These are phyloP conservation scores for Sorex fumeus DNA, from an alignment of 2,113 vertebrate species.

Conservation along the genomic window DNA sequence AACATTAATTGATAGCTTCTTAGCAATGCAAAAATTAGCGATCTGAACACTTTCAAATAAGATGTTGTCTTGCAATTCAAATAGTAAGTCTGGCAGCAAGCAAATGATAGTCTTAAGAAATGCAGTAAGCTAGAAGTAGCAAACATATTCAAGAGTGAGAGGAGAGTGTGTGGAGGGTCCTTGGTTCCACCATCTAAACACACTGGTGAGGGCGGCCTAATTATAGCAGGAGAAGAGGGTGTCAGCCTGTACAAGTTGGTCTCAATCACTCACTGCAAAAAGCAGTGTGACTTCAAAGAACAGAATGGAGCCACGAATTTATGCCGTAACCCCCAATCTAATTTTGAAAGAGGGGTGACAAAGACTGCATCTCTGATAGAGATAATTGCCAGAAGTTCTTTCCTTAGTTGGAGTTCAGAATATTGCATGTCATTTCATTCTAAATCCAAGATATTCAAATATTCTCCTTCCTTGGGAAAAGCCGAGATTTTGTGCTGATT, in stretches of 20 bases:
- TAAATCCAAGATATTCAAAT: neutral
- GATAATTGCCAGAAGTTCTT: neutral
- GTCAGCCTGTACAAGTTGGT: neutral
- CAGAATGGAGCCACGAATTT: neutral
- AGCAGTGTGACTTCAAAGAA: neutral
- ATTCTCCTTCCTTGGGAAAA: slow-evolving; percentile 28
- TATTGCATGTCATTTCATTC: neutral
- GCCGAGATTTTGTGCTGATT: slow-evolving; percentile 43
- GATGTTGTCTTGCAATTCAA: neutral
- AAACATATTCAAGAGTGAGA: neutral
- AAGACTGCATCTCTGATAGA: neutral
- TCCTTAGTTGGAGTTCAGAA: neutral
- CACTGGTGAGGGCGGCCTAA: neutral
- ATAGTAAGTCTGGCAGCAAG: slow-evolving; percentile 18
- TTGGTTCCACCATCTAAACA: neutral
- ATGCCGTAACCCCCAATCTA: slow-evolving; percentile 55
- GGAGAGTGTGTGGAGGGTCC: rapidly evolving
- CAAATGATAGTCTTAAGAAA: neutral
- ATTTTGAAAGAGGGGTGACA: slow-evolving; percentile 12
- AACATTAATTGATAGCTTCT: slow-evolving; percentile 54
- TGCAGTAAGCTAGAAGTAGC: rapidly evolving
- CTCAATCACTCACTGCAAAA: slow-evolving; percentile 33
- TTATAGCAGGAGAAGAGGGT: slow-evolving; percentile 34
- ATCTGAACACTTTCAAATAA: slow-evolving; percentile 46
- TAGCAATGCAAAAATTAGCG: neutral